Conservation (phyloP, 2,797 vertebrate species). For the Tapera naevia region DNA sequence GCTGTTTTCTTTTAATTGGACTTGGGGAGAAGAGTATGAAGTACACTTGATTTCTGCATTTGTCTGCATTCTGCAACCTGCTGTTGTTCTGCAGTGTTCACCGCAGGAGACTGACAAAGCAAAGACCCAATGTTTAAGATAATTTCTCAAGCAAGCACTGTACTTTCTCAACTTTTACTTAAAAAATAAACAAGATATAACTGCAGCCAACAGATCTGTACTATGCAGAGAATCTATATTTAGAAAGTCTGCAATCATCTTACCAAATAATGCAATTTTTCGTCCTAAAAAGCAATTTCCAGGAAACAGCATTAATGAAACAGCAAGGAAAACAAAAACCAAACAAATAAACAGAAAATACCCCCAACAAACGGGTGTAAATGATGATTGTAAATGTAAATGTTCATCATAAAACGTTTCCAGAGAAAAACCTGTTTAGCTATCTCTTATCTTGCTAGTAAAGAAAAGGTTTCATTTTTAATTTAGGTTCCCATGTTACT, state of each 20-base stretch:
- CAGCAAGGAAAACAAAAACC: background rate
- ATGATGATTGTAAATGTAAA: background rate
- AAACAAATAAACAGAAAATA: background rate
- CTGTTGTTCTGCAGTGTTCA: conserved; percentile 11
- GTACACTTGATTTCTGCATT: conserved; percentile 20
- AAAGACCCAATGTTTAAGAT: background rate
- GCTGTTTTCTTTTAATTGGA: background rate
- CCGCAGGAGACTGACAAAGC: background rate
- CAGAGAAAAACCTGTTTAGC: background rate
- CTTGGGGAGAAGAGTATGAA: background rate
- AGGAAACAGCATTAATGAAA: background rate
- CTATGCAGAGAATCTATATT: background rate
- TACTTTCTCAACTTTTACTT: background rate
- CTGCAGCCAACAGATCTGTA: background rate
- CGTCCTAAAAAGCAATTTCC: background rate
- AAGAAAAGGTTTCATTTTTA: background rate
- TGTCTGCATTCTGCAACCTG: background rate
- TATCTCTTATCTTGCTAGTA: background rate
- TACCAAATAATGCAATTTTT: background rate
- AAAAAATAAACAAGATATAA: background rate
- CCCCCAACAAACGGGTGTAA: background rate
- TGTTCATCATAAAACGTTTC: background rate
- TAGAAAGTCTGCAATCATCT: background rate
- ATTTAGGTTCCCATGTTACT: background rate
- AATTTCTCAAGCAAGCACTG: conserved; percentile 6